A percentile compares a stretch with the other conserved stretches of the same genome.
Evolutionary conservation across 1,140 invertebrate species (phyloP).

Genomic region (Zeugodacus cucurbitae): DNA sequence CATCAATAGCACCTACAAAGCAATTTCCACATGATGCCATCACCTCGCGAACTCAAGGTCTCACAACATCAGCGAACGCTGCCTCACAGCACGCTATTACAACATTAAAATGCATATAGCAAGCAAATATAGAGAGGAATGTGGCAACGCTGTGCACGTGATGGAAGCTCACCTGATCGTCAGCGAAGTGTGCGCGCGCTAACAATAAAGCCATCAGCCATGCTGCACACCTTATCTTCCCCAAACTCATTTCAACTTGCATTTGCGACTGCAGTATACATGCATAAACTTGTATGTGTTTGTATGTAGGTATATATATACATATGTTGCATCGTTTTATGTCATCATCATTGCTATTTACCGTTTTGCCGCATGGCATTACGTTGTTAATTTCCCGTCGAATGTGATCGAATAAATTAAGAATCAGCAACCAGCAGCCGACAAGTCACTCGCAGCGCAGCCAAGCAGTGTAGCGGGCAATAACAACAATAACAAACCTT

Average conservation of each 20-base stretch:
- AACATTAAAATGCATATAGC: too few relatives aligned
- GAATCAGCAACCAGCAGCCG: conserved; percentile 51
- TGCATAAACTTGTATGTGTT: neutral
- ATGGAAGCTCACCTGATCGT: neutral
- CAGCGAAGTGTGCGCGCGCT: neutral
- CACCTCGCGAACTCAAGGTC: neutral
- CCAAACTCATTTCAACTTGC: neutral
- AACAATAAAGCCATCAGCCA: neutral
- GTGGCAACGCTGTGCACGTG: neutral
- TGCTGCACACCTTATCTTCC: neutral
- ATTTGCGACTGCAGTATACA: neutral
- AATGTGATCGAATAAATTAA: conserved; percentile 60
- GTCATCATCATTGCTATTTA: conserved; percentile 21
- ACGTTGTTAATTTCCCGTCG: conserved; percentile 55
- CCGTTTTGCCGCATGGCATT: conserved; percentile 14
- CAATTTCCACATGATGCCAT: too few relatives aligned
- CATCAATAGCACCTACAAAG: too few relatives aligned
- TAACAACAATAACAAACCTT: neutral
- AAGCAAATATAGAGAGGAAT: too few relatives aligned
- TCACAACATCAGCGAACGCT: too few relatives aligned
- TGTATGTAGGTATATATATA: neutral
- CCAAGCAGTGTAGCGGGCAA: conserved; percentile 7
- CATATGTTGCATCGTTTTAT: neutral
- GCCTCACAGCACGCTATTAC: too few relatives aligned
- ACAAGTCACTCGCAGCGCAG: neutral